These are phyloP conservation scores for Teleogryllus occipitalis DNA, from an alignment of 1,140 invertebrate genomes.

Conservation along the genomic window DNA sequence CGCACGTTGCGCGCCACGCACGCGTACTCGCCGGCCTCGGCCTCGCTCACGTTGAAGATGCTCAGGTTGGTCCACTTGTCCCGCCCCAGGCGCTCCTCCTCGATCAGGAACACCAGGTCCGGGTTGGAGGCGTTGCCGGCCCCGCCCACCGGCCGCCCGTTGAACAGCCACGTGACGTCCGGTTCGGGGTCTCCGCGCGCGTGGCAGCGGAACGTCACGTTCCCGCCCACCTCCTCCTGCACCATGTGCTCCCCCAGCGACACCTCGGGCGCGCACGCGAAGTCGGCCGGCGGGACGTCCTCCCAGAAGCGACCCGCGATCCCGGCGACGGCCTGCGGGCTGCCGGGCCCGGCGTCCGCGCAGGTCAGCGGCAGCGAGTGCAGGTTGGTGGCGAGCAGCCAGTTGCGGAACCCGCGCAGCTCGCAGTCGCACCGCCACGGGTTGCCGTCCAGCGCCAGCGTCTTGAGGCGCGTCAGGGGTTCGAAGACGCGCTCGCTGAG, in stretches of 20 bases:
- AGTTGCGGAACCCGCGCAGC: slow-evolving; percentile 67
- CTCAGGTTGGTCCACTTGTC: slow-evolving; percentile 64
- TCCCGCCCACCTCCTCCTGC: slow-evolving; percentile 61
- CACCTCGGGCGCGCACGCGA: slow-evolving; percentile 65
- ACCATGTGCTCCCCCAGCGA: slow-evolving; percentile 51
- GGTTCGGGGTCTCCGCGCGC: slow-evolving; percentile 76
- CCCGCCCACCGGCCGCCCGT: slow-evolving; percentile 50
- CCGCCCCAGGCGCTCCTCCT: slow-evolving; percentile 31
- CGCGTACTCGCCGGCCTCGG: slow-evolving; percentile 70
- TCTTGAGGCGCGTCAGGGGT: slow-evolving; percentile 60
- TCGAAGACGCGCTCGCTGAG: slow-evolving; percentile 55
- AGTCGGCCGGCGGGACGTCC: slow-evolving; percentile 53
- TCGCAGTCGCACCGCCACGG: slow-evolving; percentile 84
- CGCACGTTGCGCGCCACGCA: slow-evolving; percentile 69
- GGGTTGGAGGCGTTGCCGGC: slow-evolving; percentile 36
- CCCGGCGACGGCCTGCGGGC: slow-evolving; percentile 56
- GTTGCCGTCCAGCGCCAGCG: slow-evolving; percentile 72
- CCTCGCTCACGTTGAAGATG: slow-evolving; percentile 61
- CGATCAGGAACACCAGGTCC: slow-evolving; percentile 37
- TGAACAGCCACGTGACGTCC: slow-evolving; percentile 71
- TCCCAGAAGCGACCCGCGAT: slow-evolving; percentile 55
- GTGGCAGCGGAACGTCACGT: slow-evolving; percentile 69
- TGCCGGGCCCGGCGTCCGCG: slow-evolving; percentile 41
- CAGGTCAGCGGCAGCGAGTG: slow-evolving; percentile 58
- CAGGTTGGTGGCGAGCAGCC: slow-evolving; percentile 61